Conservation (phyloP, 1,140 invertebrate species). For the Scaptomyza graminum region DNA sequence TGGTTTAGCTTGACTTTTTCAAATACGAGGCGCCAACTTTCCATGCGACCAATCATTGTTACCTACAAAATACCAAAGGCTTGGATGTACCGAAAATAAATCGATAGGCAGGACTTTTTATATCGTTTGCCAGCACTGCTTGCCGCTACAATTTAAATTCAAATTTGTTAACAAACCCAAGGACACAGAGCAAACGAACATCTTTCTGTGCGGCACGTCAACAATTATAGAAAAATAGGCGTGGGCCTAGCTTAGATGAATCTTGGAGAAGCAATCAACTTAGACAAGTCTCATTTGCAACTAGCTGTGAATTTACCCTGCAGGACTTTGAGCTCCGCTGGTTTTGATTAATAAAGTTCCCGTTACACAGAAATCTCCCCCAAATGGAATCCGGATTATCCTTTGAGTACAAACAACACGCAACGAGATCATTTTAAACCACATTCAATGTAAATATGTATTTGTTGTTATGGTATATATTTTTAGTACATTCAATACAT, state of each 20-base stretch:
- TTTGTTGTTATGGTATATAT: conserved; percentile 65
- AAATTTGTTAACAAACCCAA: background rate
- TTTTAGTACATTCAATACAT: conserved; percentile 27
- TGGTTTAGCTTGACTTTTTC: too few relatives aligned
- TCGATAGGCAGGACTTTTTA: conserved; percentile 1
- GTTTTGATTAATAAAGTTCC: too few relatives aligned
- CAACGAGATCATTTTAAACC: conserved; percentile 52
- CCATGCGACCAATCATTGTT: background rate
- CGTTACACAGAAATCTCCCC: background rate
- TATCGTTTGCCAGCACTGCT: background rate
- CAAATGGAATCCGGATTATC: background rate
- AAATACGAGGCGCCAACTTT: background rate
- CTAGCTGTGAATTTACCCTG: too few relatives aligned
- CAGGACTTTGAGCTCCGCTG: too few relatives aligned
- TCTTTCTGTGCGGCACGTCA: too few relatives aligned
- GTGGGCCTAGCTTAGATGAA: too few relatives aligned
- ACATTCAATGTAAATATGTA: conserved; percentile 83
- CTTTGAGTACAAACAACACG: background rate
- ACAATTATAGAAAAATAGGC: too few relatives aligned
- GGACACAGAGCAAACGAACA: too few relatives aligned
- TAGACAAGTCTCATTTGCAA: too few relatives aligned
- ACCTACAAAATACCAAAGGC: background rate
- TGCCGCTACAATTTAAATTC: background rate
- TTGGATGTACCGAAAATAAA: background rate
- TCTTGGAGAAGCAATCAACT: too few relatives aligned